phyloP scores from a whole-genome alignment of 1,140 invertebrate species.

The Drosophila kikkawai region DNA sequence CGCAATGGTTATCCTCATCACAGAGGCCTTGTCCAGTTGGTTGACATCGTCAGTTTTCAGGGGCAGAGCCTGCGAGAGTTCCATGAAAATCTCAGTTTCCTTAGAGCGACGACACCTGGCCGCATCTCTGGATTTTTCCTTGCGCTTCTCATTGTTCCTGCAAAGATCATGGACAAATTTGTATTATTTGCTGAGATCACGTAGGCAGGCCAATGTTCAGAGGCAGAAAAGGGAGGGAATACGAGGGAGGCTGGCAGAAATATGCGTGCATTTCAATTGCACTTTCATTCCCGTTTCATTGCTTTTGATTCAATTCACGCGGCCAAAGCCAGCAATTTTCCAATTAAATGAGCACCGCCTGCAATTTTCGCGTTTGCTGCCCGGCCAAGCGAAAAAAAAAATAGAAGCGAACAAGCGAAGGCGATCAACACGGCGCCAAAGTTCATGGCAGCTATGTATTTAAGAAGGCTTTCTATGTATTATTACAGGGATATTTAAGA shows the following conservation, averaged over 20 bases:
- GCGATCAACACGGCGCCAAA: slow-evolving; percentile 51
- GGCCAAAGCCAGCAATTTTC: slow-evolving; percentile 64
- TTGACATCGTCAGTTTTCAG: slow-evolving; percentile 91
- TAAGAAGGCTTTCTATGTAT: background rate
- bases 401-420: slow-evolving; percentile 28
- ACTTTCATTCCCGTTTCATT: slow-evolving; percentile 68
- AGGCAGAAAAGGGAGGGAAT: background rate
- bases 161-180: slow-evolving; percentile 66
- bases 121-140: slow-evolving; percentile 98
- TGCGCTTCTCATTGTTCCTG: slow-evolving; percentile 97
- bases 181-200: slow-evolving; percentile 56
- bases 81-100: slow-evolving; percentile 97
- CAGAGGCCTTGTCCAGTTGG: slow-evolving; percentile 97
- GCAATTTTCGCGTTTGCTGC: slow-evolving; percentile 29
- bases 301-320: slow-evolving; percentile 76
- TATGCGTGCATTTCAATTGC: slow-evolving; percentile 76
- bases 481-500: background rate
- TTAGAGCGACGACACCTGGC: slow-evolving; percentile 95
- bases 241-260: slow-evolving; percentile 13
- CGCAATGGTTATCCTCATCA: slow-evolving; percentile 97
- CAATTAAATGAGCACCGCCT: slow-evolving; percentile 65
- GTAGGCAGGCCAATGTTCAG: slow-evolving; percentile 52
- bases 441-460: slow-evolving; percentile 56
- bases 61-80: slow-evolving; percentile 93
- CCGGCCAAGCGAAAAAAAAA: slow-evolving; percentile 28